Conservation (phyloP, 2,888 invertebrate species). For the Coleophora flavipennella region DNA sequence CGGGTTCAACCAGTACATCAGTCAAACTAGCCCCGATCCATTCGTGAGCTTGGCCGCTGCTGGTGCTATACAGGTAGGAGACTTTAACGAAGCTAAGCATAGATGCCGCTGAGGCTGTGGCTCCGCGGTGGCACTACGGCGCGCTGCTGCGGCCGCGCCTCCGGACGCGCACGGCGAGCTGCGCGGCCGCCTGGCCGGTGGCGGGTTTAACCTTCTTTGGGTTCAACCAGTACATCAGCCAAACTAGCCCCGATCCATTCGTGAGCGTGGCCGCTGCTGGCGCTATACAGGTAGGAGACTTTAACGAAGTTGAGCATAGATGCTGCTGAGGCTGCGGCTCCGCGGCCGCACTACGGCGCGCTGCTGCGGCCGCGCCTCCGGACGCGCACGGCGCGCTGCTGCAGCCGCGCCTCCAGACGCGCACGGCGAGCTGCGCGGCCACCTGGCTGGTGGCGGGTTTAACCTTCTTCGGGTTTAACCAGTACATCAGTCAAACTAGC, state of each 20-base stretch:
- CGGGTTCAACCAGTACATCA: conserved; percentile 87
- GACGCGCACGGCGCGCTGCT: conserved; percentile 76
- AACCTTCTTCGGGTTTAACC: conserved; percentile 88
- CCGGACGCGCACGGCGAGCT: conserved; percentile 75
- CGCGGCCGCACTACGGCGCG: conserved; percentile 70
- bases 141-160: conserved; percentile 78
- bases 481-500: conserved; percentile 84
- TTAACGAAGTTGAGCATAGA: too few species aligned
- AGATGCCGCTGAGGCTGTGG: conserved; percentile 27
- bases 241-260: conserved; percentile 85
- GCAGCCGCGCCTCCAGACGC: conserved; percentile 75
- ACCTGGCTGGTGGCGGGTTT: conserved; percentile 88
- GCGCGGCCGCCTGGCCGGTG: conserved; percentile 84
- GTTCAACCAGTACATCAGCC: conserved; percentile 85
- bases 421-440: conserved; percentile 76
- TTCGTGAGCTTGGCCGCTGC: conserved; percentile 84
- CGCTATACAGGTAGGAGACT: conserved; percentile 55
- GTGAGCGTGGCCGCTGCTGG: conserved; percentile 81
- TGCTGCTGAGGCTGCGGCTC: conserved; percentile 23
- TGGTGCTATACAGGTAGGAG: conserved; percentile 57
- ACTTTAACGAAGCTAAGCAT: conserved; percentile 44
- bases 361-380: conserved; percentile 66
- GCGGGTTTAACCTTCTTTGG: conserved; percentile 89
- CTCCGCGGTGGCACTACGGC: conserved; percentile 61
- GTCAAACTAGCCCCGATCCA: conserved; percentile 83